phyloP scores from a whole-genome alignment of 2,113 vertebrate species.

The Bos javanicus region DNA sequence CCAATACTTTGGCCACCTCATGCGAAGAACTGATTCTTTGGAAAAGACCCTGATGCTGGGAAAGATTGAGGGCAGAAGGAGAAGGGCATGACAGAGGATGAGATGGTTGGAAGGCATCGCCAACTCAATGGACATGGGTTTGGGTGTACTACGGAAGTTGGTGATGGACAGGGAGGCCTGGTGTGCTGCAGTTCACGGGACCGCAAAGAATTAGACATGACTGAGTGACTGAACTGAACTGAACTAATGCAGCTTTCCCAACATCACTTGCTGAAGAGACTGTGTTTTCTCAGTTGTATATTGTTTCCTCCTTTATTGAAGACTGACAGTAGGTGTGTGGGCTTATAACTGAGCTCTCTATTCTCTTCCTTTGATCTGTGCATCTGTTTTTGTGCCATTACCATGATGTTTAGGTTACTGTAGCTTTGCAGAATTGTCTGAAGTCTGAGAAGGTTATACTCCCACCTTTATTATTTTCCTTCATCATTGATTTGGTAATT shows the following conservation, averaged over 20 bases:
- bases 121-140: no score
- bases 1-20: no score
- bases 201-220: fast-evolving
- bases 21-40: no score
- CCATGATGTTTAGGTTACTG: not conserved
- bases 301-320: not conserved
- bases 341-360: not conserved
- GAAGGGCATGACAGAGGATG: no score
- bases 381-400: not conserved
- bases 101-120: no score
- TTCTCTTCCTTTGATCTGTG: not conserved
- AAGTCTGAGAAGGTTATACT: not conserved
- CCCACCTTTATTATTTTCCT: not conserved
- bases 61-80: no score
- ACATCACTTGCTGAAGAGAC: not conserved
- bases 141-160: no score
- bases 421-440: not conserved
- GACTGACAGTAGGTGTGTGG: not conserved
- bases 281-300: not conserved
- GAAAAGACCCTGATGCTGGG: no score
- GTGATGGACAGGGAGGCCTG: no score
- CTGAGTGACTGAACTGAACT: no score
- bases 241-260: not conserved
- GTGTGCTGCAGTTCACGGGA: no score
- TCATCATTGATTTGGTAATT: not conserved